Conservation (phyloP, 1,140 invertebrate genomes). For the Microplitis mediator region DNA sequence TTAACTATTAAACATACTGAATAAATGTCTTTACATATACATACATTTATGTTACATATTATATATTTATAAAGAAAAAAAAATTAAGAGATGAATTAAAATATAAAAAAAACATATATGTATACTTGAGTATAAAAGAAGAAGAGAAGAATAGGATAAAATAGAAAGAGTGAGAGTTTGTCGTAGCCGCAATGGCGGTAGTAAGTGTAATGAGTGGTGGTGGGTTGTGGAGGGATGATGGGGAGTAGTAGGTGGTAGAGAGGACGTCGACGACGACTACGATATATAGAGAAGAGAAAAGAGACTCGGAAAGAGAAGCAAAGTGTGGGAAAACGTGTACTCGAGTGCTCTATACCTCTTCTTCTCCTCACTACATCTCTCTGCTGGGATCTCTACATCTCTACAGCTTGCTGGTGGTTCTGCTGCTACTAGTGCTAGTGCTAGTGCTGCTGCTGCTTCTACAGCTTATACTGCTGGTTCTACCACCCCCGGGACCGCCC, state of each 20-base stretch:
- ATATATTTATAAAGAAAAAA: background rate
- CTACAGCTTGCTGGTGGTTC: too few relatives aligned
- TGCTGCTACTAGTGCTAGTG: too few relatives aligned
- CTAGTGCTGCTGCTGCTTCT: background rate
- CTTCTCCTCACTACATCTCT: constrained; percentile 6
- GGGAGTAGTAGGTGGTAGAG: too few relatives aligned
- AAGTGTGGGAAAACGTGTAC: constrained; percentile 46
- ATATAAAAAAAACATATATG: background rate
- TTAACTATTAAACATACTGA: too few relatives aligned
- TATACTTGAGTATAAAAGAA: constrained; percentile 15
- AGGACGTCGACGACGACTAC: constrained; percentile 31
- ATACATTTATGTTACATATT: too few relatives aligned
- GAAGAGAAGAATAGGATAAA: background rate
- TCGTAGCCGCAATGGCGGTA: constrained; percentile 28
- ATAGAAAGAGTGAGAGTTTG: constrained; percentile 28
- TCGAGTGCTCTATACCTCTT: constrained; percentile 30
- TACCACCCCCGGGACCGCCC: constrained; percentile 40
- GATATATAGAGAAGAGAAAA: constrained; percentile 13
- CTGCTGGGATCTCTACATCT: background rate
- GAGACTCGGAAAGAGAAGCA: constrained; percentile 38
- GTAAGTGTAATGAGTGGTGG: constrained; percentile 57
- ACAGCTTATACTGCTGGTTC: constrained; percentile 14
- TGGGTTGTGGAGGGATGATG: constrained; percentile 34
- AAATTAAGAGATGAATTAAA: background rate
- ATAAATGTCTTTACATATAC: too few relatives aligned